Evolutionary conservation across 1,140 invertebrate genomes (phyloP), one percentile per base, ranked within the genome.

Genomic region (Heliothis virescens): DNA sequence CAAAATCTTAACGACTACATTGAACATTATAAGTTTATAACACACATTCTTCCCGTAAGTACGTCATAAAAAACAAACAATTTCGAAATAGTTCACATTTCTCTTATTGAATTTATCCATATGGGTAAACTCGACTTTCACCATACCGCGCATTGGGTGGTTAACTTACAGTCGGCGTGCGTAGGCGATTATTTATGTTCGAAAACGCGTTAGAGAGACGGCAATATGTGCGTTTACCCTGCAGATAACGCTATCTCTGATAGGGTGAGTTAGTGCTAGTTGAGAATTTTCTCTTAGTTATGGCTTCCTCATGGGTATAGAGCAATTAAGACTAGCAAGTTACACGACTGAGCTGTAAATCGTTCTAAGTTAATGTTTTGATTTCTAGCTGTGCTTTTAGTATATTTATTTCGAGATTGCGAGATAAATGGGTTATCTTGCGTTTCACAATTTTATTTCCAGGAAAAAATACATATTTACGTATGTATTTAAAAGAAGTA

Each of bases 221-320:
- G 60, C 50, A 34, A 63, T 65, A 65, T 65, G 50, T 63, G 74
- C 59, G 60, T 76, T 52, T 65, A 76, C 18, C 59, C 48, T 29
- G 26, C 1, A 76, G 74, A 76, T 76, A 76, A 53, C 52, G 74
- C 48, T 76, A 65, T 76, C 74, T 76, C 57, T 26, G 57, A 59
- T 59, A 13, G 15, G 53, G 15, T 50, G 13, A 48, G 74, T 60
- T 47, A 74, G 34, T 50, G 26, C 26, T 63, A 16, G n/a, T 53
- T 76, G 21, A 26, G 74, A 26, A 63, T 76, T 76, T 76, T 62
- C 57, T 62, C 50, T 72, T 72, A 72, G 69, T 72, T 55, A 72
- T 72, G 7, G 72, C 72, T 74, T 74, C 16, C 57, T 41, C 21
- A 59, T 21, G 34, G 26, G 34, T 73, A 7, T 47, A 47, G 13